phyloP scores from a whole-genome alignment of 2,888 invertebrate genomes.

The Drosophila engyochracea region DNA sequence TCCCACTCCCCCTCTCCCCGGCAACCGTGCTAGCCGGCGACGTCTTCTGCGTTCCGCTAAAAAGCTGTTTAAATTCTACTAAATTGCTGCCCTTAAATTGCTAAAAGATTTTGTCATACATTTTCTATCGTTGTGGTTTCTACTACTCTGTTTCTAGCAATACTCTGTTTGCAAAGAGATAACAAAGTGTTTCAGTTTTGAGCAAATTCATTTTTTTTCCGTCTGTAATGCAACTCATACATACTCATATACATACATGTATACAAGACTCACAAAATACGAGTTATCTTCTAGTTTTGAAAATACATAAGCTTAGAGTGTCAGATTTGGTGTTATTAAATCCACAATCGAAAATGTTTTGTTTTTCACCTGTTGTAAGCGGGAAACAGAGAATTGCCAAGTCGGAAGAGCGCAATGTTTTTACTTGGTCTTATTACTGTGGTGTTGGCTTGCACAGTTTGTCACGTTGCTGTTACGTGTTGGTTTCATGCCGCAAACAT shows the following conservation, averaged over 20 bases:
- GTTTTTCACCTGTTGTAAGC: no score
- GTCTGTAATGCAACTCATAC: background rate
- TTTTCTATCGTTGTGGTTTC: conserved; percentile 2
- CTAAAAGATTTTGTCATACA: conserved; percentile 32
- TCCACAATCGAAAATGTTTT: background rate
- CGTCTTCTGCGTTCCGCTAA: conserved; percentile 36
- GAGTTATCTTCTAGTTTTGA: background rate
- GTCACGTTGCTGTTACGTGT: conserved; percentile 70
- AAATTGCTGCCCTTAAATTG: conserved; percentile 57
- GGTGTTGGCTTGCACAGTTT: conserved; percentile 54
- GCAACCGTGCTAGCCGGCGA: background rate
- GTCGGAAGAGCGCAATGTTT: background rate
- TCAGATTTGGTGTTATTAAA: background rate
- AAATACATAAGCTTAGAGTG: background rate
- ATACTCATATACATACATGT: background rate
- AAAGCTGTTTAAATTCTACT: conserved; percentile 76
- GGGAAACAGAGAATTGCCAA: background rate
- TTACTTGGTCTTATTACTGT: background rate
- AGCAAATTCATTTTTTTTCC: background rate
- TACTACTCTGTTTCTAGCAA: conserved; percentile 16
- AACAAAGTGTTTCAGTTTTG: background rate
- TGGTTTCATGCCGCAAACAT: conserved; percentile 10
- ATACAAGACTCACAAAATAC: background rate
- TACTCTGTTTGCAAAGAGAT: background rate
- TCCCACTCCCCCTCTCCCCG: background rate